Evolutionary conservation across 2,888 invertebrate genomes (phyloP), one percentile per base, ranked within the genome.

Genomic region (Ceramica pisi): DNA sequence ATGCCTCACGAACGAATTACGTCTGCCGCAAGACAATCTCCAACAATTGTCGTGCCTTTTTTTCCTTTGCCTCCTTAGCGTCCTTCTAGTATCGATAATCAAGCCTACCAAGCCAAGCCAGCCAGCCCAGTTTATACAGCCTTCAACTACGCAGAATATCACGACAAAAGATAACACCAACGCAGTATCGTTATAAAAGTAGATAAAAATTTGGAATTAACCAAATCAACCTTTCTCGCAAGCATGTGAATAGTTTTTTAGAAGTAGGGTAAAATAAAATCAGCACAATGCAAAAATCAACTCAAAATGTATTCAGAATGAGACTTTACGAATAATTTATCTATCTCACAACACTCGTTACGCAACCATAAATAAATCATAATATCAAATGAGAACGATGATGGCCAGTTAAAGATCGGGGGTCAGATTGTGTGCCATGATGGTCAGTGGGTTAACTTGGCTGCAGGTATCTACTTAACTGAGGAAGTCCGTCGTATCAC

Each of bases 231-330:
- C 23, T 41, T 41, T 41, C 1, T n/a, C 5, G 16, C 16, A n/a
- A 35, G 19, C 9, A 41, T 48, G 3, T 19, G 12, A 14, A 8
- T 9, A 16, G 2, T 21, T n/a, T 12, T 12, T 16, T 1, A 5
- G 12, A 6, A 66, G 2, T 9, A 16, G 23, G 12, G 5, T 23
- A 75, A 46, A 75, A 75, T 67, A 53, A 67, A 67, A 75, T 53
- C 23, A 16, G 1, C 14, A 16, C 5, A 26, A 16, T 14, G 3
- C n/a, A 44, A 51, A 16, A 51, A 67, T 53, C 10, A 19, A 38
- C 19, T 41, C 26, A 46, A 53, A 51, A 75, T 75, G 2, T 75
- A 67, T 67, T 75, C 21, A 46, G 12, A 44, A 5, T n/a, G 9
- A 35, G 8, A 26, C 14, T 38, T 21, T 6, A 9, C 19, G 9